Base-by-base conservation (phyloP, 2,888 invertebrate genomes). In the Linnaemya tessellans region DNA sequence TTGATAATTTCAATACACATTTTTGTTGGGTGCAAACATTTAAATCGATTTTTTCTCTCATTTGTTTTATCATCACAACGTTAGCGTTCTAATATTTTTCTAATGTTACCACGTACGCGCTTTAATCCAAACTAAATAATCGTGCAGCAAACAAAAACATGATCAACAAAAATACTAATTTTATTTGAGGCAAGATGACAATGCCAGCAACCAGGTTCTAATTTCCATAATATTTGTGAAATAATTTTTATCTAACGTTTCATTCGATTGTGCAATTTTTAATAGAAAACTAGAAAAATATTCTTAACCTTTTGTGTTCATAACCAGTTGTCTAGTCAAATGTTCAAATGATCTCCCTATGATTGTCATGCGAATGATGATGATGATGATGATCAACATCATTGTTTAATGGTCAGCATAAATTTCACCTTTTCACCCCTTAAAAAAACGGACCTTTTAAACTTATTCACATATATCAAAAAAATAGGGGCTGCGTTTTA, bases 171-270 rank as follows among this genome's bases (percentile, higher is more conserved):
- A 62, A 20, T 70, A 58, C 41, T 51, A 51, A 38, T 51, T 51
- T 8, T 41, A 4, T 35, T 8, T 30, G 30, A 49, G 18, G 18
- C 1, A 43, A 43, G 11, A 20, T 7, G 8, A 25, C n/a, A 49
- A 22, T 13, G 20, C 22, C 38, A 60, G 8, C 51, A 87, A 87
- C 88, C 85, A 84, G 87, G 88, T 88, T 85, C 41, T 71, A 62
- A 81, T 81, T 73, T 73, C 13, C 54, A 30, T 62, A 38, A 56
- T 18, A 13, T 20, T 79, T 67, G 62, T 22, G 46, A 41, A 11
- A 43, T 35, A 46, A 18, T 58, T 35, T 35, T n/a, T 64, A 35
- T 73, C 51, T 60, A 62, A 46, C 35, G 9, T 46, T 80, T 54
- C 11, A 54, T 20, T 20, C 30, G 13, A 18, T 46, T 78, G 46